Conservation (phyloP, 37 sponge, comb jelly and placozoan species). For the Axinella damicornis region DNA sequence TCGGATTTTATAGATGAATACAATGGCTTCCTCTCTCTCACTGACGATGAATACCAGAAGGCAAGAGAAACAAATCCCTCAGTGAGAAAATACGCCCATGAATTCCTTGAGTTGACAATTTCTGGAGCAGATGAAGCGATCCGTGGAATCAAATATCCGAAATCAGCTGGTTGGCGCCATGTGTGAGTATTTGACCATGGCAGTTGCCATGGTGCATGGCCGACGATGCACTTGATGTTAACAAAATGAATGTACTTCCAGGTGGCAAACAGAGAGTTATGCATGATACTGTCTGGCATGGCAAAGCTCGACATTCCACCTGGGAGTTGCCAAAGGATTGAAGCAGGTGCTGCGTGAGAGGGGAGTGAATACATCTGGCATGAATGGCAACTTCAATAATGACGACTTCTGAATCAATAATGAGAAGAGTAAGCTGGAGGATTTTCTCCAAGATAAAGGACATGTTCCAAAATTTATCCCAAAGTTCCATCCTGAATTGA, state of each 20-base stretch:
- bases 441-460: not conserved
- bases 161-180: no score
- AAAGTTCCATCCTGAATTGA: constrained; percentile 15
- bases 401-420: not conserved
- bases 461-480: not conserved
- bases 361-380: not conserved
- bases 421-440: not conserved
- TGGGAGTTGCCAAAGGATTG: not conserved
- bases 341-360: not conserved
- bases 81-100: not conserved
- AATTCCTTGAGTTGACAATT: not conserved
- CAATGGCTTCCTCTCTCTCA: not conserved
- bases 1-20: not conserved
- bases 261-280: not conserved
- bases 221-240: not conserved
- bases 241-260: not conserved
- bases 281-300: not conserved
- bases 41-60: not conserved
- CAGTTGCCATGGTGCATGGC: no score
- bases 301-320: not conserved
- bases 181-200: constrained; percentile 35
- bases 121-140: not conserved
- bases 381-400: no score
- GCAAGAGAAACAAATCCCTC: not conserved
- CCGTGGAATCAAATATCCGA: no score